These are phyloP conservation scores for Poeciliopsis turrubarensis DNA, from an alignment of 2,113 vertebrate species.

Conservation along the genomic window DNA sequence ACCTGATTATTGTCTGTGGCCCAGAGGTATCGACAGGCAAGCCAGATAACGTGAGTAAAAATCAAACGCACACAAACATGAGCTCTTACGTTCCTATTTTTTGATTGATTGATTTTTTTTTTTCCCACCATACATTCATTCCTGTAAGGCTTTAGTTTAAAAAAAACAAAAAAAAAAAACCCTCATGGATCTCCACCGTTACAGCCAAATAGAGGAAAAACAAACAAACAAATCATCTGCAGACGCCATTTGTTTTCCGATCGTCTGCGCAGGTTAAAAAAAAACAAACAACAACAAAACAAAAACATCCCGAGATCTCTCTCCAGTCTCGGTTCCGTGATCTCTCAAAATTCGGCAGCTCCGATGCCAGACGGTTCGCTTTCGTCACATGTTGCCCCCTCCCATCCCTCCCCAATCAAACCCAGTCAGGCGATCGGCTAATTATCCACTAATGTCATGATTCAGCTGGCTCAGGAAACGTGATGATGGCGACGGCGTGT, in stretches of 20 bases:
- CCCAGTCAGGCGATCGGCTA: slow-evolving; percentile 51
- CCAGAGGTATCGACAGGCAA: slow-evolving; percentile 6
- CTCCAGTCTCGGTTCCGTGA: slow-evolving; percentile 17
- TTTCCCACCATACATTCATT: slow-evolving; percentile 2
- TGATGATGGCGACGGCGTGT: slow-evolving; percentile 18
- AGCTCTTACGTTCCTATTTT: neutral
- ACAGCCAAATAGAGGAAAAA: neutral
- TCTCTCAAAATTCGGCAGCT: slow-evolving; percentile 6
- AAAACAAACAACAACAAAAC: no score
- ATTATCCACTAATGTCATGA: slow-evolving; percentile 76
- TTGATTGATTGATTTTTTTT: neutral
- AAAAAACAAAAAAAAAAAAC: no score
- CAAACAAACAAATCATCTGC: neutral
- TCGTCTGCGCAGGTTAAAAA: slow-evolving; percentile 39
- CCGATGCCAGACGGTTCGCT: slow-evolving; percentile 12
- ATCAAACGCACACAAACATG: slow-evolving; percentile 5
- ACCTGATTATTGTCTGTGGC: slow-evolving; percentile 70
- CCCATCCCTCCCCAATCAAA: slow-evolving; percentile 32
- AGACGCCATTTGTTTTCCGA: slow-evolving; percentile 41
- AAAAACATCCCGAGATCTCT: slow-evolving; percentile 38
- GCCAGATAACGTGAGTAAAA: slow-evolving; percentile 21
- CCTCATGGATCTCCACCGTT: neutral
- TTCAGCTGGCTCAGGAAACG: slow-evolving; percentile 63
- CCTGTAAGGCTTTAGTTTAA: slow-evolving; percentile 25
- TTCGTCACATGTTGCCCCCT: slow-evolving; percentile 38